Evolutionary conservation across 2,888 invertebrate genomes (phyloP), one percentile per base, ranked within the genome.

Genomic region (Scelioninae gen. 1): DNA sequence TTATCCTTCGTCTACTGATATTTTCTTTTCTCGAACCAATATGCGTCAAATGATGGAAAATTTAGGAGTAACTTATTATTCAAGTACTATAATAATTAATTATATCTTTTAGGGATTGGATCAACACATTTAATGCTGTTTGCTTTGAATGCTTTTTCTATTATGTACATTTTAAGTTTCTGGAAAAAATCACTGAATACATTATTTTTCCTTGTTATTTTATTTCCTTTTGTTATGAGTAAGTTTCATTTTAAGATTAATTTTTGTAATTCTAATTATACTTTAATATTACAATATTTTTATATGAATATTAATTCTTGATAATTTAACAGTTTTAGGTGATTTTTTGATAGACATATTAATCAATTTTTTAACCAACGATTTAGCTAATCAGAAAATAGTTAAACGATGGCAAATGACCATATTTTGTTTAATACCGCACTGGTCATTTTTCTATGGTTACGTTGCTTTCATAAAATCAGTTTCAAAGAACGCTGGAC

Each of bases 101-200:
- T n/a, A n/a, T n/a, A n/a, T 45, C 13, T 45, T 11, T n/a, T 15
- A 68, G 68, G 31, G 40, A 56, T 55, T 16, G 55, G 55, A 31
- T 16, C 15, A 15, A 15, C n/a, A 10, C 55, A 11, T 31, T 11
- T 68, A 13, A 11, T 68, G 15, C 53, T 68, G 1, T 68, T 68
- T 55, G 68, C 15, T 10, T 15, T 68, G 15, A 68, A 45, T 32
- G 68, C 51, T 0, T 55, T 68, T 15, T 16, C 68, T 38, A 5
- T 68, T 11, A 56, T 8, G 10, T 68, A 68, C 9, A 55, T 68
- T 31, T 6, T 45, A 4, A 68, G 68, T 45, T 68, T 68, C 10
- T 68, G 55, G 56, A 68, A 56, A 29, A 68, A 68, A 32, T 68
- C 68, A 5, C 0, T 45, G 1, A 68, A 56, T 32, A 13, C 45